phyloP scores from a whole-genome alignment of 2,888 invertebrate genomes.

The Leptodirus hochenwartii region DNA sequence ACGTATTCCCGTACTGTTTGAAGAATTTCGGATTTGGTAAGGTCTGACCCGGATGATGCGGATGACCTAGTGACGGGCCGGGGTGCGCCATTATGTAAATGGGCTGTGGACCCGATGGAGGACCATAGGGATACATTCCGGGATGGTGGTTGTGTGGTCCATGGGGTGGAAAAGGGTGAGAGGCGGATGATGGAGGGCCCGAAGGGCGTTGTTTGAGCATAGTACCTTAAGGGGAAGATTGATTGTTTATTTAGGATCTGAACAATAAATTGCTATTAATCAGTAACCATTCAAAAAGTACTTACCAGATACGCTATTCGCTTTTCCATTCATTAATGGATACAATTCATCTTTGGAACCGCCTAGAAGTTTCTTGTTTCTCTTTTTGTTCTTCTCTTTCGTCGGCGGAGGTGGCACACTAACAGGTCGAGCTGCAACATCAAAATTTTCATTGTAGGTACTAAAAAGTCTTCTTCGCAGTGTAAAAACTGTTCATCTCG shows the following conservation, averaged over 20 bases:
- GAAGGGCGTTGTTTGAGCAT: conserved; percentile 32
- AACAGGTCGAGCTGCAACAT: conserved; percentile 54
- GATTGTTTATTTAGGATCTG: too few species aligned
- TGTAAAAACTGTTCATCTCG: too few species aligned
- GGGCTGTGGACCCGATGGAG: conserved; percentile 26
- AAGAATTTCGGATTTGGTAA: conserved; percentile 28
- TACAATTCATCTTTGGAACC: conserved; percentile 38
- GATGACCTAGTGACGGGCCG: too few species aligned
- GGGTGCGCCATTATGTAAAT: conserved; percentile 25
- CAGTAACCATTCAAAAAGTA: too few species aligned
- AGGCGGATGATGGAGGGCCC: too few species aligned
- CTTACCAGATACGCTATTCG: conserved; percentile 21
- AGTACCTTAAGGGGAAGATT: too few species aligned
- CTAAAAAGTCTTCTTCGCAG: too few species aligned
- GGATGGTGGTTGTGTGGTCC: conserved; percentile 21
- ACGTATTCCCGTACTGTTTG: conserved; percentile 29
- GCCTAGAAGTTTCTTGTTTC: conserved; percentile 36
- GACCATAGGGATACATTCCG: too few species aligned
- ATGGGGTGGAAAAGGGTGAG: too few species aligned
- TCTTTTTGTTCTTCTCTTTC: conserved; percentile 44
- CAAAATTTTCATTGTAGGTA: too few species aligned
- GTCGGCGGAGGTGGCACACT: conserved; percentile 68
- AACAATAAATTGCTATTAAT: too few species aligned
- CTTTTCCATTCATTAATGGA: conserved; percentile 34
- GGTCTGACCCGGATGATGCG: conserved; percentile 23